A percentile compares a stretch with the other conserved stretches of the same genome.
Conservation (phyloP, 2,797 vertebrate species). For the Podarcis siculus region DNA sequence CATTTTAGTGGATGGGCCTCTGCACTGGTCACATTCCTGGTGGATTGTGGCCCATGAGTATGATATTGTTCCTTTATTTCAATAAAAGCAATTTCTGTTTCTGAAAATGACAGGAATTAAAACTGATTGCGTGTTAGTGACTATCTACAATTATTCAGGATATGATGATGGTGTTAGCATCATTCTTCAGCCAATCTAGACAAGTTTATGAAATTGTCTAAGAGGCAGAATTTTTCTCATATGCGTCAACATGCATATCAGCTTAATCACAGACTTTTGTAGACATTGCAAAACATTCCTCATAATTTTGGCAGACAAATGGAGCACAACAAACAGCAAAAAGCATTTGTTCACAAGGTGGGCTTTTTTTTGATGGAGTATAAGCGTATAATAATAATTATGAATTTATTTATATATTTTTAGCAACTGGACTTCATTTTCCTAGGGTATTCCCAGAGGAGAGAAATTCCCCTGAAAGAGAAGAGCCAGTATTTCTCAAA, state of each 20-base stretch:
- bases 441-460: neutral
- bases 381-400: neutral
- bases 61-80: conserved; percentile 9
- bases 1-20: neutral
- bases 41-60: neutral
- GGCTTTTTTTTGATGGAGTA: conserved; percentile 13
- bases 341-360: conserved; percentile 29
- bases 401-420: neutral
- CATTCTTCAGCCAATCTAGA: conserved; percentile 32
- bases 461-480: neutral
- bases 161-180: conserved; percentile 21
- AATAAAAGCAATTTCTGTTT: neutral
- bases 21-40: neutral
- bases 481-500: neutral
- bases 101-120: conserved; percentile 31
- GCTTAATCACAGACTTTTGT: conserved; percentile 39
- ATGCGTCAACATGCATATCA: conserved; percentile 33
- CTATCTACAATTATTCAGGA: conserved; percentile 22
- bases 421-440: neutral
- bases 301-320: conserved; percentile 34
- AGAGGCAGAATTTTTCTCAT: conserved; percentile 30
- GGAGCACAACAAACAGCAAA: conserved; percentile 18
- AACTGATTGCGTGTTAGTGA: conserved; percentile 6
- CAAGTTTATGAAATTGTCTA: conserved; percentile 31
- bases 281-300: conserved; percentile 41